Base-by-base conservation (phyloP, 2,113 vertebrate species). In the Rutilus rutilus region DNA sequence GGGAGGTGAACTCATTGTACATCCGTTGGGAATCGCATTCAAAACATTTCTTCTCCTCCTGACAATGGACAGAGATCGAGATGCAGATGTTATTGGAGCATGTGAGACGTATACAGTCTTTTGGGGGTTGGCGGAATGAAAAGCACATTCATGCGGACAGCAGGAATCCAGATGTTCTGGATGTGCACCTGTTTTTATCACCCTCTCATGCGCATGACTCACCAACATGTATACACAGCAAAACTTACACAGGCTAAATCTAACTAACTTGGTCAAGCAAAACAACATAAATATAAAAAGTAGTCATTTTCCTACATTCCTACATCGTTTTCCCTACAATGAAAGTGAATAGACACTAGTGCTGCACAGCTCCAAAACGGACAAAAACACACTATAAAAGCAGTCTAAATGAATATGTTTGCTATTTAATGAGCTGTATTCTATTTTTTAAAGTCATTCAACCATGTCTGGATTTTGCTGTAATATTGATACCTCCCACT, bases 21-120 rank as follows among this genome's bases (percentile, higher is more conserved):
- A 92, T 93, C 25, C 91, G 83, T 75, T 90, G 92, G 0, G 98
- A 99, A 93, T 98, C 92, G 39, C 98, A 99, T 65, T 88, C 87
- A 87, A 98, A 98, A 91, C 98, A 99, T 85, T 98, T 98, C 87
- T 94, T 98, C 86, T 94, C 96, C 89, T 97, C 96, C 90, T 98
- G 97, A 97, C 97, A 91, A 89, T 9, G 74, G 84, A 84, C 30
- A 80, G 23, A 83, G 17, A 82, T n/a, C 39, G 39, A 36, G 1
- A 80, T 81, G 81, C 45, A 87, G 50, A 2, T 65, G 78, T 82
- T 27, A 42, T 60, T 10, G 21, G 36, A 85, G 62, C 73, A 2
- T 87, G 78, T 91, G 62, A 82, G 45, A 52, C 45, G n/a, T 21
- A 59, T n/a, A 59, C 5, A 42, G 45, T 42, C 82, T 83, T 73